Conservation (phyloP, 1,140 invertebrate genomes). For the Asbolus verrucosus region DNA sequence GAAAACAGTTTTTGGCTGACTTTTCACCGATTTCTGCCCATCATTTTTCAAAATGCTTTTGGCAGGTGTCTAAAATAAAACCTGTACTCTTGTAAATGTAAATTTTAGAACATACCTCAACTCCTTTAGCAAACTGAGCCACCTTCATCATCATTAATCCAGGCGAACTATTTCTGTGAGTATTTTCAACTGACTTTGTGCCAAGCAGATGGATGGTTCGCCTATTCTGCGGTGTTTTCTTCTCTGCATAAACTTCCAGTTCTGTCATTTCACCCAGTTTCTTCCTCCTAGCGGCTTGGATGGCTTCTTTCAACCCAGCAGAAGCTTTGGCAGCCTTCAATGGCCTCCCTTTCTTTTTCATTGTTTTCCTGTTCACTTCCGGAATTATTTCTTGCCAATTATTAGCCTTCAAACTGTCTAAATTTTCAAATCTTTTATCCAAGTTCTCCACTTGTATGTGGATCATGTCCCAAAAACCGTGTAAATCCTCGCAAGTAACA, state of each 20-base stretch:
- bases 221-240: background rate
- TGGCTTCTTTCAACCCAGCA: slow-evolving; percentile 49
- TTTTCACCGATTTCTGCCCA: slow-evolving; percentile 41
- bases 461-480: slow-evolving; percentile 85
- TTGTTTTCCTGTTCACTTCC: slow-evolving; percentile 43
- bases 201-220: background rate
- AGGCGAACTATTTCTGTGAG: slow-evolving; percentile 19
- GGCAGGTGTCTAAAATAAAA: slow-evolving; percentile 48
- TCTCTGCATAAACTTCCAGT: background rate
- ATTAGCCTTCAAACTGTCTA: slow-evolving; percentile 66
- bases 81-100: too few species aligned
- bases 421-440: slow-evolving; percentile 68
- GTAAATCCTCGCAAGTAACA: slow-evolving; percentile 74
- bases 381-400: slow-evolving; percentile 69
- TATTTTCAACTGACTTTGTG: background rate
- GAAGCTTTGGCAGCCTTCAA: slow-evolving; percentile 42
- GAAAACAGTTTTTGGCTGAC: slow-evolving; percentile 52
- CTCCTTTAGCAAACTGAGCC: slow-evolving; percentile 50
- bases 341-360: slow-evolving; percentile 36
- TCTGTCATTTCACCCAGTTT: slow-evolving; percentile 19
- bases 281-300: slow-evolving; percentile 52
- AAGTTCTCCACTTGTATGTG: slow-evolving; percentile 72
- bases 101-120: slow-evolving; percentile 48
- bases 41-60: slow-evolving; percentile 56
- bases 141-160: slow-evolving; percentile 57